phyloP scores from a whole-genome alignment of 2,113 vertebrate genomes.

The Phoenicopterus ruber region DNA sequence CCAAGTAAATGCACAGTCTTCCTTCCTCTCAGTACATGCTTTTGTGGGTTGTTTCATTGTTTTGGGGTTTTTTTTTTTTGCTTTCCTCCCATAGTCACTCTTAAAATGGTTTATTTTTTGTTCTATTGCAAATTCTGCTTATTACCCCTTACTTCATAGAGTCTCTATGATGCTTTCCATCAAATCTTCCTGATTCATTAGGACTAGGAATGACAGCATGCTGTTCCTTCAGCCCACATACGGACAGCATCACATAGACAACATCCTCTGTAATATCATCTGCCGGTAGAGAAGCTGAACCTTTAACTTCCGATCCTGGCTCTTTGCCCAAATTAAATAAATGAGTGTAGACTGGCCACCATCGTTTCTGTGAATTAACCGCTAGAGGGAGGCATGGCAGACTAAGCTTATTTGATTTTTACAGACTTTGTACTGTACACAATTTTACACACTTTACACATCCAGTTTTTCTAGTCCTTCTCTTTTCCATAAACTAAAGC shows the following conservation, averaged over 20 bases:
- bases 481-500: neutral
- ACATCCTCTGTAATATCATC: neutral
- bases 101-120: neutral
- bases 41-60: neutral
- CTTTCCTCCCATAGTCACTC: neutral
- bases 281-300: slow-evolving; percentile 32
- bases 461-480: neutral
- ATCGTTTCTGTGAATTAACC: neutral
- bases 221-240: slow-evolving; percentile 39
- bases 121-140: neutral
- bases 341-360: neutral
- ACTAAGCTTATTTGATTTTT: neutral
- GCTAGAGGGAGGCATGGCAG: neutral
- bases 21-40: neutral
- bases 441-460: neutral
- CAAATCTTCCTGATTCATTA: slow-evolving; percentile 12
- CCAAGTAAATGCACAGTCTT: neutral
- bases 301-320: slow-evolving; percentile 23
- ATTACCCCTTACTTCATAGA: neutral
- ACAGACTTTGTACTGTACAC: neutral
- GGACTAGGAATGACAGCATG: neutral
- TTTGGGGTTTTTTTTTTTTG: neutral
- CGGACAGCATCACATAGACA: neutral
- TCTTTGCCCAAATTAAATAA: slow-evolving; percentile 11
- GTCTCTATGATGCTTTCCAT: neutral